These are phyloP conservation scores for Catagonus wagneri DNA, from an alignment of 2,113 vertebrate species.

Conservation along the genomic window DNA sequence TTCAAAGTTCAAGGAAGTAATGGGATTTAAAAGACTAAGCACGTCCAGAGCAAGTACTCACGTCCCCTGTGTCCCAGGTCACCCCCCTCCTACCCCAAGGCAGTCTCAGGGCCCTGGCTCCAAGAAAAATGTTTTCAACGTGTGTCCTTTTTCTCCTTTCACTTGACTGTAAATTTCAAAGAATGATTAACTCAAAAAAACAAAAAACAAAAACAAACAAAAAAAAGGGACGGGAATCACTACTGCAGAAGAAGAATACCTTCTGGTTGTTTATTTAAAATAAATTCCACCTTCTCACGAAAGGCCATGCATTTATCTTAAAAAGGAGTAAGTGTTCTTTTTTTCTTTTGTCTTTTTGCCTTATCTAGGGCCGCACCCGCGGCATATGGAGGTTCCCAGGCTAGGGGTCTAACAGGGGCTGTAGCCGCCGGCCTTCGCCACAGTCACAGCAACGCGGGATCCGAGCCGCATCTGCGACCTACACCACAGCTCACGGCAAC, in stretches of 20 bases:
- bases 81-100: no score
- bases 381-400: no score
- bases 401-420: no score
- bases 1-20: slow-evolving; percentile 29
- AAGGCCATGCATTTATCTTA: slow-evolving; percentile 6
- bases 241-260: neutral
- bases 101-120: neutral
- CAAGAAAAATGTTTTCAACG: slow-evolving; percentile 2
- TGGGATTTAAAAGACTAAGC: neutral
- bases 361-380: no score
- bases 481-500: no score
- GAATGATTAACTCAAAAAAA: neutral
- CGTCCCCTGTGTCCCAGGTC: neutral
- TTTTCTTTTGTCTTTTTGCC: no score
- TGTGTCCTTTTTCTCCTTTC: neutral
- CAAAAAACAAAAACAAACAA: no score
- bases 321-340: neutral
- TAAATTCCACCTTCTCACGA: slow-evolving; percentile 5
- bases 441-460: no score
- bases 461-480: no score
- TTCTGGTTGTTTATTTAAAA: neutral
- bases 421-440: no score
- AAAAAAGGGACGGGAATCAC: neutral
- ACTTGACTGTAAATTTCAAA: neutral
- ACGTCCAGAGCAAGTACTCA: neutral